These are phyloP conservation scores for Eudemis profundana DNA, from an alignment of 2,888 invertebrate species.

Conservation along the genomic window DNA sequence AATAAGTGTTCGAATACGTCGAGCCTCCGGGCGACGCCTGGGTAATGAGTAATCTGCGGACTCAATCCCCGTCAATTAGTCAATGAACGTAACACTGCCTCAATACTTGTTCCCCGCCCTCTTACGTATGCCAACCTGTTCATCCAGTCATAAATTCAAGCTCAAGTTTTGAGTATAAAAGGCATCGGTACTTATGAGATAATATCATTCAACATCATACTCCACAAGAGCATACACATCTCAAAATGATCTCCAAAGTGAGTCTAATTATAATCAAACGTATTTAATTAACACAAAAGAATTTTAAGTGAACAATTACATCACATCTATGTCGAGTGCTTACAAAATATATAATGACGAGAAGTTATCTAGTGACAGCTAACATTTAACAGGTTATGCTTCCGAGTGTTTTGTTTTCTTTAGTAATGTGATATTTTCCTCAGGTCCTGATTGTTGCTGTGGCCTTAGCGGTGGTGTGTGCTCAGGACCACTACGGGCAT, in stretches of 20 bases:
- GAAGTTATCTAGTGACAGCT: constrained; percentile 22
- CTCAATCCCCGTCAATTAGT: constrained; percentile 29
- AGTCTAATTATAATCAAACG: constrained; percentile 46
- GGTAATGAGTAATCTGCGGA: constrained; percentile 23
- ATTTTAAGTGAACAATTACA: constrained; percentile 16
- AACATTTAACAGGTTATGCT: not conserved
- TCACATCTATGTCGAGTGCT: constrained; percentile 9
- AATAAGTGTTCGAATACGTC: not conserved
- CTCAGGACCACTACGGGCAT: constrained; percentile 55
- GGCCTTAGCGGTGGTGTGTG: constrained; percentile 51
- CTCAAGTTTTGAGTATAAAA: constrained; percentile 61
- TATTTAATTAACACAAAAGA: constrained; percentile 6
- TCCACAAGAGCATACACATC: constrained; percentile 52
- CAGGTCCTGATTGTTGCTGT: constrained; percentile 47
- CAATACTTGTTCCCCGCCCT: constrained; percentile 42
- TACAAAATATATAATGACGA: not conserved
- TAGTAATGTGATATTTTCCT: constrained; percentile 11
- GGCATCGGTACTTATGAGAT: constrained; percentile 50
- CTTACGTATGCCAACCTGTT: constrained; percentile 39
- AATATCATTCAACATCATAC: constrained; percentile 59
- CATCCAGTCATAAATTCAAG: constrained; percentile 43
- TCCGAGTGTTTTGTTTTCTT: not conserved
- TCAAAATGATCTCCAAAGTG: constrained; percentile 64
- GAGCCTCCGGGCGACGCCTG: constrained; percentile 8
- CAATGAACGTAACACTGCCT: constrained; percentile 37